Conservation (phyloP, 1,140 invertebrate species). For the Elymnias hypermnestra region DNA sequence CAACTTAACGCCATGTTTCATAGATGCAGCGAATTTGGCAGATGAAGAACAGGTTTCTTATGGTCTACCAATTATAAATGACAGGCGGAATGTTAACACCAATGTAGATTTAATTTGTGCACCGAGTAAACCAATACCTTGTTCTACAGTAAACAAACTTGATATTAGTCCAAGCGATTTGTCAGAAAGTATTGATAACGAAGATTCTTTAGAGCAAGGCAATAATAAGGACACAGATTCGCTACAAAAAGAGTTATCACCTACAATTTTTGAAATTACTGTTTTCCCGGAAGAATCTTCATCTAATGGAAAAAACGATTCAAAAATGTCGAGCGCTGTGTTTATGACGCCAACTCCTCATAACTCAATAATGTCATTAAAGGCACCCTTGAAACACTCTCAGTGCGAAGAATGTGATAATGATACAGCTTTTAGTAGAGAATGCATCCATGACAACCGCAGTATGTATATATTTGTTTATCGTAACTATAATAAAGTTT, state of each 20-base stretch:
- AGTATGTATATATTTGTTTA: too few species aligned
- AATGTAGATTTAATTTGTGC: constrained; percentile 19
- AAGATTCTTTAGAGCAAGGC: constrained; percentile 56
- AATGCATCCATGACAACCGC: too few species aligned
- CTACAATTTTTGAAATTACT: constrained; percentile 61
- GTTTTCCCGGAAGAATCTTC: constrained; percentile 48
- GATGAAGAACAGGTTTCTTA: constrained; percentile 78
- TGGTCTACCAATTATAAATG: constrained; percentile 5
- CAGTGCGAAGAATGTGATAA: constrained; percentile 39
- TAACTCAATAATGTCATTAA: constrained; percentile 53
- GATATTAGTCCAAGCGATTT: constrained; percentile 50
- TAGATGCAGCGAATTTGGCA: constrained; percentile 83
- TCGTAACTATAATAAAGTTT: constrained; percentile 66
- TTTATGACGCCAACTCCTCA: constrained; percentile 41
- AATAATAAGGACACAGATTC: constrained; percentile 51
- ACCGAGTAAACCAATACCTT: constrained; percentile 45
- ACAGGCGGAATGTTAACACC: not conserved
- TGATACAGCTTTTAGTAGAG: constrained; percentile 23
- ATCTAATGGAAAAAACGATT: constrained; percentile 10
- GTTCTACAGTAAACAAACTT: constrained; percentile 33
- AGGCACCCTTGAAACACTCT: constrained; percentile 28
- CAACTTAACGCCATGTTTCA: constrained; percentile 79
- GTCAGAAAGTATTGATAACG: constrained; percentile 55
- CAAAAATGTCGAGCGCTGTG: constrained; percentile 16
- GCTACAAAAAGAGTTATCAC: constrained; percentile 50